These are phyloP conservation scores for Arenaria interpres DNA, from an alignment of 2,113 vertebrate species.

Conservation along the genomic window DNA sequence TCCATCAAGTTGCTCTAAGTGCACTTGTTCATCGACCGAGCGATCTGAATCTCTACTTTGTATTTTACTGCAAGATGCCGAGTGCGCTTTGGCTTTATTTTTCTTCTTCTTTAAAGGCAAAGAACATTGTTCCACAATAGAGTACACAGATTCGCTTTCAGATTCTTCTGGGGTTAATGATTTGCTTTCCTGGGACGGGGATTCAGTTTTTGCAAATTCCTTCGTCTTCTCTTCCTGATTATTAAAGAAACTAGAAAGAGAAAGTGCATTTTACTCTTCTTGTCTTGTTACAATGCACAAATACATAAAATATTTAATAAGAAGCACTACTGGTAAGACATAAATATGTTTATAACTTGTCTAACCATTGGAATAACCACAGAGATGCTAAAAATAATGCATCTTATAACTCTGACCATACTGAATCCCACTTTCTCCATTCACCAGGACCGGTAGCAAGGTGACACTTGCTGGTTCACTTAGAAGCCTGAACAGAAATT, in stretches of 20 bases:
- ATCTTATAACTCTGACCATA: neutral
- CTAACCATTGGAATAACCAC: neutral
- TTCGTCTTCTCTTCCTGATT: constrained; percentile 36
- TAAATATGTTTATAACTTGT: neutral
- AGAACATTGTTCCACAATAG: constrained; percentile 78
- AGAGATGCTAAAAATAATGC: neutral
- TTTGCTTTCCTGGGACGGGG: constrained; percentile 44
- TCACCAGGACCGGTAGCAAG: neutral
- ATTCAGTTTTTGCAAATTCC: constrained; percentile 58
- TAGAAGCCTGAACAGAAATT: neutral
- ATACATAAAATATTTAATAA: neutral
- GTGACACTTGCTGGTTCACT: neutral
- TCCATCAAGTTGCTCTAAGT: constrained; percentile 31
- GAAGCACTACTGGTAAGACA: neutral
- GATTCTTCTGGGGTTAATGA: constrained; percentile 15
- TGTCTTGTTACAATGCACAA: neutral
- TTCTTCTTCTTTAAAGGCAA: constrained; percentile 58
- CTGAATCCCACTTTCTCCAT: neutral
- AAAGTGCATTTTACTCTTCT: neutral
- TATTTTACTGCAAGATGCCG: neutral
- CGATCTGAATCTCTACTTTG: constrained; percentile 28
- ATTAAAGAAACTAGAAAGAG: constrained; percentile 43
- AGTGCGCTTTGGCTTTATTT: constrained; percentile 41
- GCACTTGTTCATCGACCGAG: constrained; percentile 66
- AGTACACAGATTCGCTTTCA: constrained; percentile 78